phyloP scores from a whole-genome alignment of 1,140 invertebrate genomes.

The Vanessa tameamea region DNA sequence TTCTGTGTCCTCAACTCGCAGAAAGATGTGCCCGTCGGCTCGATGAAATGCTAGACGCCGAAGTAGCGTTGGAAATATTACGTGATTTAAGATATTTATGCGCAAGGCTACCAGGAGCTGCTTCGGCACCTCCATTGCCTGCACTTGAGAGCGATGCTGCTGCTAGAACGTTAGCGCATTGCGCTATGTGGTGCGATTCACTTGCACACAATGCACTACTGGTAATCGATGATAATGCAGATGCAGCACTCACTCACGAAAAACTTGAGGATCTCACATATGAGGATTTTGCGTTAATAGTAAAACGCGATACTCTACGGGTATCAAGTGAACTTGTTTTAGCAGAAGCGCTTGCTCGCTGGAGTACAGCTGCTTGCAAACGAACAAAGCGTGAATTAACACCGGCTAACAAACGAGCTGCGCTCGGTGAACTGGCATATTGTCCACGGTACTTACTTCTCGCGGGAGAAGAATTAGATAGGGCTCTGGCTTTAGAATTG shows the following conservation, averaged over 20 bases:
- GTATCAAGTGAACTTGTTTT: conserved; percentile 81
- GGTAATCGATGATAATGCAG: conserved; percentile 83
- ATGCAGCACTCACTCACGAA: conserved; percentile 83
- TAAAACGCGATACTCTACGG: conserved; percentile 82
- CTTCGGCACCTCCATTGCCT: conserved; percentile 66
- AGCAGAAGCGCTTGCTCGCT: conserved; percentile 83
- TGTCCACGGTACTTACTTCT: conserved; percentile 85
- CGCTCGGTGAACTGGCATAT: conserved; percentile 84
- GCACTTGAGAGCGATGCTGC: conserved; percentile 58
- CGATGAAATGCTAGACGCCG: conserved; percentile 73
- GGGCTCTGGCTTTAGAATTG: conserved; percentile 62
- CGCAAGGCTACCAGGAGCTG: conserved; percentile 68
- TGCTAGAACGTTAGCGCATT: conserved; percentile 61
- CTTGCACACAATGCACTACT: conserved; percentile 83
- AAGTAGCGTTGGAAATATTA: conserved; percentile 71
- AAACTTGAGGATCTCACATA: conserved; percentile 84
- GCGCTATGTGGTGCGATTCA: conserved; percentile 80
- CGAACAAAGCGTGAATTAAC: conserved; percentile 83
- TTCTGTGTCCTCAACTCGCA: conserved; percentile 84
- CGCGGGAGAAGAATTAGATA: conserved; percentile 82
- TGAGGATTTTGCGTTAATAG: conserved; percentile 82
- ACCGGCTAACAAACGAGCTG: conserved; percentile 82
- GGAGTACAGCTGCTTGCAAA: conserved; percentile 85
- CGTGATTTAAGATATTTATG: conserved; percentile 74
- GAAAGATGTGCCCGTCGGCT: conserved; percentile 83